Conservation (phyloP, 2,888 invertebrate genomes). For the Hipparchia sbordonii region DNA sequence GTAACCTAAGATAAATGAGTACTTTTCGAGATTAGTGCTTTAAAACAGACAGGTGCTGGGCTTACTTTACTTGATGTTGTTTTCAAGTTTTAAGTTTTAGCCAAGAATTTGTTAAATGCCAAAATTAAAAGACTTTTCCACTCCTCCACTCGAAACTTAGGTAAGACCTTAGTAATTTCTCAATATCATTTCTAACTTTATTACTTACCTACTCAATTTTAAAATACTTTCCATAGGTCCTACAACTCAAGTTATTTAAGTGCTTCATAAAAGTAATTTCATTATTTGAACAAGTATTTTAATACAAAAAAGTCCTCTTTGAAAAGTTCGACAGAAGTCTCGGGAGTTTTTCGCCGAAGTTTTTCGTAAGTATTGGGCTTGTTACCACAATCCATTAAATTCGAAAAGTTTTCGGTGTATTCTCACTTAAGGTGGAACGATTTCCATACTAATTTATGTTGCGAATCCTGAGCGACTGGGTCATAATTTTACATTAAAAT, state of each 20-base stretch:
- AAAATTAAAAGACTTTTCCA: neutral
- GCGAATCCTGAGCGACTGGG: too few relatives aligned
- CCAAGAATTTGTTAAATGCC: neutral
- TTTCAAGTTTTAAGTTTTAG: too few relatives aligned
- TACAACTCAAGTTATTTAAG: neutral
- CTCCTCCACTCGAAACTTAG: neutral
- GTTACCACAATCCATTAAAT: slow-evolving; percentile 4
- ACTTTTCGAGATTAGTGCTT: too few relatives aligned
- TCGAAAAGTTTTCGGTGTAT: neutral
- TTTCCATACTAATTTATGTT: too few relatives aligned
- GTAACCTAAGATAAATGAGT: too few relatives aligned
- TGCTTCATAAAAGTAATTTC: slow-evolving; percentile 12
- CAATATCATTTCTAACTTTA: neutral
- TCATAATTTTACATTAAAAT: too few relatives aligned
- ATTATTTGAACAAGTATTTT: slow-evolving; percentile 17
- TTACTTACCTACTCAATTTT: neutral
- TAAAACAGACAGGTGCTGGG: too few relatives aligned
- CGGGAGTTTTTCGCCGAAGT: neutral
- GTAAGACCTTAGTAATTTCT: neutral
- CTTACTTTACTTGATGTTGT: too few relatives aligned
- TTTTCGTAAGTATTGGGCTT: slow-evolving; percentile 2
- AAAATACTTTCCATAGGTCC: neutral
- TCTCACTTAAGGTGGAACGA: neutral
- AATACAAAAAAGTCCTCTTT: slow-evolving; percentile 5
- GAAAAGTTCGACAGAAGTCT: neutral